Conservation (phyloP, 2,888 invertebrate species). For the Steinernema carpocapsae region DNA sequence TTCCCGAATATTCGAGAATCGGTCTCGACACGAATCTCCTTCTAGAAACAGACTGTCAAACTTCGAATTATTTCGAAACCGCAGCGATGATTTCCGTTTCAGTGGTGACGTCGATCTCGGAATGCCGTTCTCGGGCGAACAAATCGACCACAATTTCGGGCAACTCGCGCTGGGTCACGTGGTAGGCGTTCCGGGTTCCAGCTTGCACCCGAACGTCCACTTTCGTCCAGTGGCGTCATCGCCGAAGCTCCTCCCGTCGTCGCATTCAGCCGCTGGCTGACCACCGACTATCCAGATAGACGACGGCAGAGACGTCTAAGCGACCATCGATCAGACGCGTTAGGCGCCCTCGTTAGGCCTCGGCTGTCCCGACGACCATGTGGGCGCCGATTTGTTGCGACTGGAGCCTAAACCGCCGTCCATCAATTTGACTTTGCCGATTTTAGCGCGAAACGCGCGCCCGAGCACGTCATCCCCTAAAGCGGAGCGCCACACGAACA, state of each 20-base stretch:
- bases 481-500: slow-evolving; percentile 10
- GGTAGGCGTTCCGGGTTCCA: background rate
- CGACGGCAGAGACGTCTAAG: background rate
- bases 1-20: too few species aligned
- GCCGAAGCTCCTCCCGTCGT: background rate
- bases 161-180: slow-evolving; percentile 19
- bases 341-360: background rate
- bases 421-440: slow-evolving; percentile 3
- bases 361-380: background rate
- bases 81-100: too few species aligned
- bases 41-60: too few species aligned
- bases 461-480: slow-evolving; percentile 22
- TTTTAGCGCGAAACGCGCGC: slow-evolving; percentile 18
- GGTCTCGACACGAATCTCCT: too few species aligned
- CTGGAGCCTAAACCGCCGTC: background rate
- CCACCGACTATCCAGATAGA: background rate
- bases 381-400: slow-evolving; percentile 11
- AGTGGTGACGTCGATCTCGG: too few species aligned
- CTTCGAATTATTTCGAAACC: too few species aligned
- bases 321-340: slow-evolving; percentile 16
- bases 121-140: too few species aligned
- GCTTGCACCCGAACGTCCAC: slow-evolving; percentile 10
- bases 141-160: background rate
- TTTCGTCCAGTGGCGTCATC: background rate
- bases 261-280: slow-evolving; percentile 6